Evolutionary conservation across 1,140 invertebrate species (phyloP).

Genomic region (Asobara japonica): DNA sequence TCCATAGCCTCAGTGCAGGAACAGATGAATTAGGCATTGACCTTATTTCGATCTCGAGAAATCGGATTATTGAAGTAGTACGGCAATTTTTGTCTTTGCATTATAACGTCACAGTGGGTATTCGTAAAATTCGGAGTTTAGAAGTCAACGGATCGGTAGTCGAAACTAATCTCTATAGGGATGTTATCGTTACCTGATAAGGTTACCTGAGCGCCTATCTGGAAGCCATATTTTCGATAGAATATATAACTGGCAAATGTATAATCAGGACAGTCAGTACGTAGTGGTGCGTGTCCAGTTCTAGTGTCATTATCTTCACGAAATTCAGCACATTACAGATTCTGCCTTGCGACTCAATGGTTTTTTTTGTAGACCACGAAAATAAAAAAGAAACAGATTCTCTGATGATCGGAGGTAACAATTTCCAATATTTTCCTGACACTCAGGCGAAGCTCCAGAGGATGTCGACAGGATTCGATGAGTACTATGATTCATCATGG

Average conservation of each 20-base stretch:
- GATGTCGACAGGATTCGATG: constrained; percentile 65
- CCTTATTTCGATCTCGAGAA: too few species aligned
- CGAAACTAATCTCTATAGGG: constrained; percentile 56
- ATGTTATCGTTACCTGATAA: constrained; percentile 59
- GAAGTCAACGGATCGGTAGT: constrained; percentile 47
- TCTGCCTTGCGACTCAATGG: neutral
- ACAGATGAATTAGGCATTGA: too few species aligned
- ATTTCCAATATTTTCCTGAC: constrained; percentile 23
- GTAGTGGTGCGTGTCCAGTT: neutral
- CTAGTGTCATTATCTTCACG: neutral
- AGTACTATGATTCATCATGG: constrained; percentile 75
- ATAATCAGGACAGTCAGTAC: constrained; percentile 21
- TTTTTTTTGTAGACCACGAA: neutral
- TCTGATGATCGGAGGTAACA: constrained; percentile 18
- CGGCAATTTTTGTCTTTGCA: neutral
- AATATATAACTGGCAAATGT: constrained; percentile 49
- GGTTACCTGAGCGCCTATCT: constrained; percentile 64
- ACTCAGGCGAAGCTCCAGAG: constrained; percentile 6
- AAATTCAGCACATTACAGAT: neutral
- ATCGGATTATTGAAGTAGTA: too few species aligned
- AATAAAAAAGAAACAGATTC: too few species aligned
- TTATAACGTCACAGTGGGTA: neutral
- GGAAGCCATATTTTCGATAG: constrained; percentile 64
- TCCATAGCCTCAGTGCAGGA: too few species aligned
- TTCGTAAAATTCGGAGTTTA: constrained; percentile 16